A percentile compares a stretch with the other conserved stretches of the same genome.
Evolutionary conservation across 2,113 vertebrate genomes (phyloP).

Genomic region (Boulengeromyrus knoepffleri): DNA sequence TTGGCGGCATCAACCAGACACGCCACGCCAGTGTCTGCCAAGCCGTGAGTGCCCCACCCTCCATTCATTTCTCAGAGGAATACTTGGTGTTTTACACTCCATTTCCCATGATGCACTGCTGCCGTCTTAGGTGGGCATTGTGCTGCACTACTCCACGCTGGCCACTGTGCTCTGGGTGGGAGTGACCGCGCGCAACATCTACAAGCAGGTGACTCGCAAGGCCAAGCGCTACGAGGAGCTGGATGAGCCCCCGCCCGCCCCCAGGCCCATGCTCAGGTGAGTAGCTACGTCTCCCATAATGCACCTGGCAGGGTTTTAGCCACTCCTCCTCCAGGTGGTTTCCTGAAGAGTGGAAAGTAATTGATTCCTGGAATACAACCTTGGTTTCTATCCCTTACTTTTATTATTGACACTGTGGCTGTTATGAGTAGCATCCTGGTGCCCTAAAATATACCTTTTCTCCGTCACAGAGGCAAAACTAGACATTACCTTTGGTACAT

Average conservation of each 20-base stretch:
- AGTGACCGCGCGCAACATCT: constrained; percentile 93
- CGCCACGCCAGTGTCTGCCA: constrained; percentile 80
- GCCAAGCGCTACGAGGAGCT: constrained; percentile 85
- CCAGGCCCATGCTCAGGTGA: constrained; percentile 92
- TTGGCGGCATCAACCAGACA: constrained; percentile 87
- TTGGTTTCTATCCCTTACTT: not conserved
- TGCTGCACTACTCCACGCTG: constrained; percentile 93
- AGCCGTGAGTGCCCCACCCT: constrained; percentile 71
- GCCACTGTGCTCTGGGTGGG: constrained; percentile 89
- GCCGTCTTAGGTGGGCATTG: constrained; percentile 77
- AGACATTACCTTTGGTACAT: not conserved
- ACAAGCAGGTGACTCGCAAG: constrained; percentile 93
- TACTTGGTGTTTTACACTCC: not conserved
- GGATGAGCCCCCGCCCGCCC: constrained; percentile 86
- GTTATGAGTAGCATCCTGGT: not conserved
- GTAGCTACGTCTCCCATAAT: not conserved
- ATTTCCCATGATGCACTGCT: not conserved
- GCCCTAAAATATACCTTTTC: not conserved
- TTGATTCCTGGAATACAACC: not conserved
- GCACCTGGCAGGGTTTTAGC: not conserved
- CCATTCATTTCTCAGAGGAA: not conserved
- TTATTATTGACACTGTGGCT: not conserved
- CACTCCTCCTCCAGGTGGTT: not conserved
- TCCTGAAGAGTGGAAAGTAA: not conserved
- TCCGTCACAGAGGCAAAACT: not conserved